Evolutionary conservation across 2,797 vertebrate genomes (phyloP), one percentile per base, ranked within the genome.

Genomic region (Gila robusta): DNA sequence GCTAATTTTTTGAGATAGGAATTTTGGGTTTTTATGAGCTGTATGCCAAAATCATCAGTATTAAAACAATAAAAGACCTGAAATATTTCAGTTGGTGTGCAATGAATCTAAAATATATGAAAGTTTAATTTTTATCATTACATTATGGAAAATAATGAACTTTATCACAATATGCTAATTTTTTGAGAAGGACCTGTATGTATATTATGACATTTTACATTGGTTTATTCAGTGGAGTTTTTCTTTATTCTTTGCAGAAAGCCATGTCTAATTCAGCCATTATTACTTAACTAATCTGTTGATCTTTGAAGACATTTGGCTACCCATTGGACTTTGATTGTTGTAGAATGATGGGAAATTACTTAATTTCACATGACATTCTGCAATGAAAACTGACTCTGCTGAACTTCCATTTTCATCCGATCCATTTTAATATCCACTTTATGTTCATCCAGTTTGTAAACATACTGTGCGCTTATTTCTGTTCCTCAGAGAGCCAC

Each of bases 401-500:
- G 49, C 28, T 54, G 5, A 76, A 14, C 49, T 49, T 73, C 21
- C 6, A 47, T 79, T 66, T 64, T 17, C 16, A 76, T 26, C 16
- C 14, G 21, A 21, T 37, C 23, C 16, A 14, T 49, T 66, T 28
- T 77, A 41, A 39, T 66, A 66, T 26, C 14, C n/a, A 52, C 2
- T 52, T 74, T 7, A 39, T 28, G 66, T 62, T 82, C 67, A 77
- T 6, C 6, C 4, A 9, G 17, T 74, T 32, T 70, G 47, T 59
- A 23, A 70, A 69, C 62, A 21, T 26, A 9, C 19, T 35, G 32
- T 70, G 23, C 0, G 6, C 37, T n/a, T 47, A 17, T 47, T 37
- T 70, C 54, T 73, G 17, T 78, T 52, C 52, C 37, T 2, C 89
- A 99, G 98, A 99, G 84, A 94, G 95, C 87, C 97, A 96, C 41